Evolutionary conservation across 2,113 vertebrate genomes (phyloP), one percentile per base, ranked within the genome.

Genomic region (Anser brachyrhynchus): DNA sequence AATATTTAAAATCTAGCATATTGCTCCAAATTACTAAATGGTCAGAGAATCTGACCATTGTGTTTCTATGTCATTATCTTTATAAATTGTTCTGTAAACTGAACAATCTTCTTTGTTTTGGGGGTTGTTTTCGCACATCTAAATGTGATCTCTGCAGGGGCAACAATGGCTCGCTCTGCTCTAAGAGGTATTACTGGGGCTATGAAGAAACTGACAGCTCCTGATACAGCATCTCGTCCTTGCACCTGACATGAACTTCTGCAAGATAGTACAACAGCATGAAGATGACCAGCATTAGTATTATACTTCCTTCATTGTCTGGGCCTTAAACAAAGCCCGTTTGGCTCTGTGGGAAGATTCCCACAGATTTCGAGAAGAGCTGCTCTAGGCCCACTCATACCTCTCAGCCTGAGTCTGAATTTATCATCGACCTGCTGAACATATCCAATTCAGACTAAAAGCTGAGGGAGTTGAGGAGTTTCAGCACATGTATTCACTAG

Each of bases 11-110:
- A 97, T 97, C 97, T 82, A 95, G 64, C 81, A 87, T 92, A 97
- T 97, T 97, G 96, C 97, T 95, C 97, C 96, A 97, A 97, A 96
- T 98, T 97, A 97, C 87, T 92, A 97, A 97, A 97, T 97, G 98
- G 98, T 95, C 98, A 98, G 94, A 97, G 96, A 97, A 97, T 95
- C 65, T 96, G 97, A 97, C 95, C 96, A 97, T 92, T 84, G 65
- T 92, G 55, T 96, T 98, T 95, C 94, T 97, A 97, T 95, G 96
- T 89, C 93, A 91, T 95, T 94, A 94, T 93, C 95, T 95, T 96
- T 90, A 94, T 96, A 95, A 95, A 84, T 96, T 94, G 84, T 96
- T 94, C 94, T 90, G 84, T 93, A 95, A 97, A 96, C 20, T 89
- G 84, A 97, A 95, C 79, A 96, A 86, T 89, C 82, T 79, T 70